Evolutionary conservation across 2,888 invertebrate species (phyloP), one percentile per base, ranked within the genome.

Genomic region (Orgyia antiqua): DNA sequence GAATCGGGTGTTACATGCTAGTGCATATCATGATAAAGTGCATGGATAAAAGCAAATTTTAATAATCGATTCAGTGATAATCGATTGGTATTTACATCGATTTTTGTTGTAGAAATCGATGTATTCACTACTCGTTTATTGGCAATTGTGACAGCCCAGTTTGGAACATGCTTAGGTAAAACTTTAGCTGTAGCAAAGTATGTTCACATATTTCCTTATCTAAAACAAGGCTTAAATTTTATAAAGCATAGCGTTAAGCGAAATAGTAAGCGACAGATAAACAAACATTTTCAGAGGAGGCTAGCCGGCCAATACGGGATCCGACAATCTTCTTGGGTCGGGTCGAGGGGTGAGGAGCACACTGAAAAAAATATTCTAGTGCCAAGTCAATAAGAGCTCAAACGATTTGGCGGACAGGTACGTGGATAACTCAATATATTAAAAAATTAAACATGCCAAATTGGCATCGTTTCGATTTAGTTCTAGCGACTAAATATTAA

Each of bases 331-430:
- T 76, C 77, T 66, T 66, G 75, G 76, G 83, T 88, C 87, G 80
- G 88, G 88, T 89, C 88, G 87, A 84, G 87, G 87, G 87, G 87
- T 87, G 82, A 77, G 83, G 83, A 75, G 68, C 69, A 82, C 86
- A 87, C 87, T 87, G 87, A 83, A 87, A 87, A 82, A 84, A 79
- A 84, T 76, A 82, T 79, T 87, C 86, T 87, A 86, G 78, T 78
- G 86, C 86, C 82, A 80, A 68, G 73, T 82, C 77, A 73, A 78
- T 78, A 78, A 72, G 78, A 80, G 76, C 82, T 58, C 68, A 65
- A 72, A 72, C 65, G 65, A 76, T 76, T 71, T 70, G 80, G 77
- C 77, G 65, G 71, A 68, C 66, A 71, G 66, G 68, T 70, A 43
- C 47, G 58, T 42, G 42, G 40, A 46, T 45, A 42, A 44, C 35